Evolutionary conservation across 2,113 vertebrate genomes (phyloP), one percentile per base, ranked within the genome.

Genomic region (Spermophilus dauricus): DNA sequence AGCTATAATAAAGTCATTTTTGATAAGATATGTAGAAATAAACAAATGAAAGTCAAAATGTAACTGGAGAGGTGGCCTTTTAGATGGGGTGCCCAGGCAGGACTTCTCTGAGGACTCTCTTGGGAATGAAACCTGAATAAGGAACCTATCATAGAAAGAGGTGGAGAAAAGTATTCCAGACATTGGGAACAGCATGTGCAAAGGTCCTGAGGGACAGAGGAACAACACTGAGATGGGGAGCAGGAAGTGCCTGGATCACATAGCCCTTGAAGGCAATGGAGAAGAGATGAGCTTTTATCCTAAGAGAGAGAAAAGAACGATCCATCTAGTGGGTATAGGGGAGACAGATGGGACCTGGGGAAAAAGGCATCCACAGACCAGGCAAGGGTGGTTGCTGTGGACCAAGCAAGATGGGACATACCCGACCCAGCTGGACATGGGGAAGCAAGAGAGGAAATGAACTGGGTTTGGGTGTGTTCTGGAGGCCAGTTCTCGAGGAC

Each of bases 41-140:
- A 69, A 42, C n/a, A 63, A 16, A 85, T 26, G 24, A 6, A 8
- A 48, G 34, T n/a, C 84, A 70, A 56, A 63, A 63, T 87, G 65
- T 48, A 67, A 69, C 20, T 53, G 18, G 76, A 65, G 56, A 75
- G 28, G 30, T 11, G 14, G n/a, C 1, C 20, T 94, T 97, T 51
- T 53, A 39, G 84, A n/a, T 37, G 67, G 42, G 9, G 39, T 26
- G 34, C 4, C 67, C 37, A 34, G 26, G 61, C 39, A 94, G 39
- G n/a, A 42, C 53, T 95, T 92, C 45, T 81, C 81, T 63, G 81
- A 87, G 8, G 92, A 93, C 37, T 22, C 16, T 88, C 76, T 87
- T 61, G 72, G 34, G 69, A 86, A 32, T 96, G 67, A 65, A 42
- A n/a, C 2, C 53, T 56, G 34, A 76, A 30, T 18, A 6, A 82